A percentile compares a stretch with the other conserved stretches of the same genome.
phyloP scores from a whole-genome alignment of 2,797 vertebrate genomes.

The Prunella strophiata region DNA sequence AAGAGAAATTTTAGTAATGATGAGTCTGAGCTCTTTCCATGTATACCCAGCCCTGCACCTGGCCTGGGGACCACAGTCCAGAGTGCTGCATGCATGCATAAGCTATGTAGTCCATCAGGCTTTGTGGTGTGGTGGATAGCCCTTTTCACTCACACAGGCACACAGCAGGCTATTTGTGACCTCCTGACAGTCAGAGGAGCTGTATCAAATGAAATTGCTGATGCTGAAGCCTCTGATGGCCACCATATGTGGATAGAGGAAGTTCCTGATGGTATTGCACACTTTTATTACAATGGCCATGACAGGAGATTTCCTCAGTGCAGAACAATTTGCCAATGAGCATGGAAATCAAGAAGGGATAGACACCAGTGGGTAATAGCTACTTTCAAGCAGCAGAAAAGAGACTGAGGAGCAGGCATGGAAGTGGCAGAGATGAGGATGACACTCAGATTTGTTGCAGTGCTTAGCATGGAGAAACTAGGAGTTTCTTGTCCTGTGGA shows the following conservation, averaged over 20 bases:
- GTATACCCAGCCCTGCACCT: not conserved
- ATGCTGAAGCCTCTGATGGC: slow-evolving; percentile 38
- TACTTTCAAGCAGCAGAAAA: not conserved
- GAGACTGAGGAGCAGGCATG: not conserved
- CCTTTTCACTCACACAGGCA: not conserved
- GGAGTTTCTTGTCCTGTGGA: not conserved
- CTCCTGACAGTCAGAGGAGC: not conserved
- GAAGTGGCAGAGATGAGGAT: not conserved
- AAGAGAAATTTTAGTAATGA: not conserved
- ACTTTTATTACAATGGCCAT: slow-evolving; percentile 36
- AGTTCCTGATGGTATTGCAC: slow-evolving; percentile 30
- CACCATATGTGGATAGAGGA: slow-evolving; percentile 58
- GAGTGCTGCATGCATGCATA: no score
- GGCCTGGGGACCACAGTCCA: not conserved
- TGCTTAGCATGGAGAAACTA: not conserved
- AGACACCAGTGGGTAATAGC: not conserved
- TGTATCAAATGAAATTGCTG: slow-evolving; percentile 31
- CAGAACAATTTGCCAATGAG: not conserved
- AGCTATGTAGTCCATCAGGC: not conserved
- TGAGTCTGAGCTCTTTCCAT: not conserved
- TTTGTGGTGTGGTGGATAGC: not conserved
- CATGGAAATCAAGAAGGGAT: not conserved
- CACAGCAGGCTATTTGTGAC: not conserved
- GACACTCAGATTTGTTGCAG: not conserved
- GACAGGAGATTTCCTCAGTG: slow-evolving; percentile 38